These are phyloP conservation scores for Ephestia elutella DNA, from an alignment of 1,140 invertebrate species.

Conservation along the genomic window DNA sequence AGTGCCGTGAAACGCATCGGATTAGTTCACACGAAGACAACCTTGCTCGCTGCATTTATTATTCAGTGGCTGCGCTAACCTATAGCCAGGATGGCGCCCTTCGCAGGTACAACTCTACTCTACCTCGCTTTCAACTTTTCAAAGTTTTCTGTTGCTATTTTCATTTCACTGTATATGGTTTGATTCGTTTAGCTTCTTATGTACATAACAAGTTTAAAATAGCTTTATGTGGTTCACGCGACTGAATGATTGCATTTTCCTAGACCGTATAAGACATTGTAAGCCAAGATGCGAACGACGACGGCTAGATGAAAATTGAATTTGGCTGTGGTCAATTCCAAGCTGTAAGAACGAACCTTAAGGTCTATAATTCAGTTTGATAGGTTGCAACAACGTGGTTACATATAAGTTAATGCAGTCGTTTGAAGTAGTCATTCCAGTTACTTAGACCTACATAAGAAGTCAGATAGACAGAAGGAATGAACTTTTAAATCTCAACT, in stretches of 20 bases:
- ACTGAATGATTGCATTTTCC: background rate
- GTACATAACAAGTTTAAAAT: too few species aligned
- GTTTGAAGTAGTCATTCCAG: background rate
- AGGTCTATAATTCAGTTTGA: background rate
- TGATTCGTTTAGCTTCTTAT: too few species aligned
- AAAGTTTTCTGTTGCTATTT: conserved; percentile 1
- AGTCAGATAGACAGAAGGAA: too few species aligned
- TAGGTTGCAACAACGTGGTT: background rate
- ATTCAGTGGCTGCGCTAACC: conserved; percentile 66
- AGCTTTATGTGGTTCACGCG: too few species aligned
- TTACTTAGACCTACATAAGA: too few species aligned
- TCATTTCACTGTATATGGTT: background rate
- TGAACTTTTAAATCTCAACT: too few species aligned
- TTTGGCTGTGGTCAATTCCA: background rate
- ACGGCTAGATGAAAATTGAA: background rate
- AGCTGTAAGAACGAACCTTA: background rate
- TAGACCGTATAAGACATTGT: background rate
- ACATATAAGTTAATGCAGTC: background rate
- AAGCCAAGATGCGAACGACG: background rate
- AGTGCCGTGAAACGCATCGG: conserved; percentile 24
- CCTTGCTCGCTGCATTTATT: conserved; percentile 67
- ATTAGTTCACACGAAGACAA: conserved; percentile 44
- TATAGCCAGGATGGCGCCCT: conserved; percentile 65
- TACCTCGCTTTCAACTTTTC: conserved; percentile 13
- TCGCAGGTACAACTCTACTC: conserved; percentile 53